Conservation (phyloP, 2,113 vertebrate species). For the Silurus asotus region DNA sequence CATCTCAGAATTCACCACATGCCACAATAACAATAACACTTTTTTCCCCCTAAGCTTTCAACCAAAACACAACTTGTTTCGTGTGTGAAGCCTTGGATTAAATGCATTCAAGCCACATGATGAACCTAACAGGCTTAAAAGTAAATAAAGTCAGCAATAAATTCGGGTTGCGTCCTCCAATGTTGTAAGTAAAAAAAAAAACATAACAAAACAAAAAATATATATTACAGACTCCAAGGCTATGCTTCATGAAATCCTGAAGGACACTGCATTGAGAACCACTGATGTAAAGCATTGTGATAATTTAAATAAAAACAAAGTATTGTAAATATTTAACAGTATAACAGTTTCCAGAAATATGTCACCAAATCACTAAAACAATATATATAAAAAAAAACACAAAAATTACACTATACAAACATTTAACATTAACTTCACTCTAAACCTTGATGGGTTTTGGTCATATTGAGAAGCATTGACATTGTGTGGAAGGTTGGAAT, state of each 20-base stretch:
- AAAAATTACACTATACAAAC: background rate
- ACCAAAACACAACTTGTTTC: background rate
- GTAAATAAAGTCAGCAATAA: background rate
- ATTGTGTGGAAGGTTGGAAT: background rate
- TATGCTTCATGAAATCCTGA: background rate
- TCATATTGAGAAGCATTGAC: background rate
- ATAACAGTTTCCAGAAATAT: background rate
- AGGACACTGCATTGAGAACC: background rate
- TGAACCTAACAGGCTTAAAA: background rate
- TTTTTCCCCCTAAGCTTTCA: background rate
- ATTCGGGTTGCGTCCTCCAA: background rate
- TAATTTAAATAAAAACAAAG: background rate
- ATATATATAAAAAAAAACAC: too few species aligned
- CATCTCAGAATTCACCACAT: background rate
- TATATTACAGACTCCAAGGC: background rate
- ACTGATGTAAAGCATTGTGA: background rate
- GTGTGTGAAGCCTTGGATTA: background rate
- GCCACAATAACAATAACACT: background rate
- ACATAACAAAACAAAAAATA: background rate
- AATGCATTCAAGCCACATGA: background rate
- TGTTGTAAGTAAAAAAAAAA: background rate
- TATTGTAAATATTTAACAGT: background rate
- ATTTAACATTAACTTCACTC: background rate
- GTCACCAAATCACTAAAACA: background rate
- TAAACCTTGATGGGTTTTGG: background rate